These are phyloP conservation scores for Escarpia spicata DNA, from an alignment of 2,888 invertebrate species.

Conservation along the genomic window DNA sequence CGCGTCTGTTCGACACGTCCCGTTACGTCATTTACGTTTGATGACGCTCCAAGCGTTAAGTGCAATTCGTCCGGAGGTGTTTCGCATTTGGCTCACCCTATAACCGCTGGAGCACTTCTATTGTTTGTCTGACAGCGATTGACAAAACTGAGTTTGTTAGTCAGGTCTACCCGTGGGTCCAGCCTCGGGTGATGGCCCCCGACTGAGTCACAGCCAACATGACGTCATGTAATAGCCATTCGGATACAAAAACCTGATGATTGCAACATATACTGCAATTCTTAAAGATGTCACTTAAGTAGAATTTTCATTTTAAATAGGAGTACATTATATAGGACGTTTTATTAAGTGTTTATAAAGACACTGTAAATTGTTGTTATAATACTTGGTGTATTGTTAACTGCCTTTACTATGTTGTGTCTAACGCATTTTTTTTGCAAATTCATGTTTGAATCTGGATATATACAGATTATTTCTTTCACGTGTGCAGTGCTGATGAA, in stretches of 20 bases:
- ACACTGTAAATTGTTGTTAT: neutral
- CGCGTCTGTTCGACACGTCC: neutral
- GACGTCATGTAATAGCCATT: slow-evolving; percentile 2
- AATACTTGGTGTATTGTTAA: too few species aligned
- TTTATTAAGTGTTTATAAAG: neutral
- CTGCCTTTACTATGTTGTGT: too few species aligned
- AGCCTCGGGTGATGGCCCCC: neutral
- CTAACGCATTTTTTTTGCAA: too few species aligned
- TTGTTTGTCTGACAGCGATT: neutral
- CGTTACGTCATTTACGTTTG: slow-evolving; percentile 7
- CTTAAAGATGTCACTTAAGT: neutral
- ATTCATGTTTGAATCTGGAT: too few species aligned
- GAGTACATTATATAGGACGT: neutral
- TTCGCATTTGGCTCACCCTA: neutral
- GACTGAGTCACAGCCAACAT: neutral
- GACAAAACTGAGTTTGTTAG: slow-evolving; percentile 2
- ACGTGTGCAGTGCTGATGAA: too few species aligned
- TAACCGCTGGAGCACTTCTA: neutral
- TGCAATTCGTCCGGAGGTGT: slow-evolving; percentile 6
- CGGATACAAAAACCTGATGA: neutral
- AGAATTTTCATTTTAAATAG: neutral
- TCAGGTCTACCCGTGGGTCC: neutral
- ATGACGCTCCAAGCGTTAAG: neutral
- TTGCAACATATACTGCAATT: neutral
- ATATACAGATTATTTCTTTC: too few species aligned